Base-by-base conservation (phyloP, 1,140 invertebrate species). In the Teleogryllus occipitalis region DNA sequence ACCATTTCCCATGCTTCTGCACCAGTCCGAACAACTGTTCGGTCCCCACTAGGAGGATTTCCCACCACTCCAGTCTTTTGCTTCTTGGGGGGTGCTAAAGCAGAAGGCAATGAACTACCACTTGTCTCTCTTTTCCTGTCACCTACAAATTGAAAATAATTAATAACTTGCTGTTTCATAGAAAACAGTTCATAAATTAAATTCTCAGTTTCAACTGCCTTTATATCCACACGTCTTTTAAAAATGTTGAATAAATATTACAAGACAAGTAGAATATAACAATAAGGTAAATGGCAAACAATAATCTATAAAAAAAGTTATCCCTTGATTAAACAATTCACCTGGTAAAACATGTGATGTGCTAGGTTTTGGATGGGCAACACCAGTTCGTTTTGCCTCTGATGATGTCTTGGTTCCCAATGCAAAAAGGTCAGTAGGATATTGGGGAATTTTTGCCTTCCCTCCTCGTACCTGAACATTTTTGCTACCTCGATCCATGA, bases 381-480 rank as follows among this genome's bases (percentile, higher is more conserved):
- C 85, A 46, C 87, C 86, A 54, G 86, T 83, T 80, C 89, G 85
- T 84, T 90, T 91, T n/a, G 85, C 82, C 81, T 91, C 90, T 5
- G 84, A 82, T 2, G 86, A 83, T 75, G 84, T 82, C 85, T 91
- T 92, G 0, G 90, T 86, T 72, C 91, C 91, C 8, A 92, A 83
- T 18, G 89, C 89, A 84, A 90, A 91, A 21, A 91, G 85, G 85
- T 91, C 90, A 8, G 89, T 85, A 27, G 90, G 88, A 85, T 90
- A 90, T 78, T 90, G 90, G 78, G 89, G 88, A 73, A 90, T 89
- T 87, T 92, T 92, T 80, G 86, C 87, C 82, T 92, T 92, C 0
- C 87, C 87, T 47, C 90, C 90, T 81, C 90, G 86, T 22, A 87
- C 86, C 39, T 77, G 75, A 22, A 27, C 27, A 74, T 39, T 49